Evolutionary conservation across 2,888 invertebrate genomes (phyloP).

Genomic region (Callinectes sapidus): DNA sequence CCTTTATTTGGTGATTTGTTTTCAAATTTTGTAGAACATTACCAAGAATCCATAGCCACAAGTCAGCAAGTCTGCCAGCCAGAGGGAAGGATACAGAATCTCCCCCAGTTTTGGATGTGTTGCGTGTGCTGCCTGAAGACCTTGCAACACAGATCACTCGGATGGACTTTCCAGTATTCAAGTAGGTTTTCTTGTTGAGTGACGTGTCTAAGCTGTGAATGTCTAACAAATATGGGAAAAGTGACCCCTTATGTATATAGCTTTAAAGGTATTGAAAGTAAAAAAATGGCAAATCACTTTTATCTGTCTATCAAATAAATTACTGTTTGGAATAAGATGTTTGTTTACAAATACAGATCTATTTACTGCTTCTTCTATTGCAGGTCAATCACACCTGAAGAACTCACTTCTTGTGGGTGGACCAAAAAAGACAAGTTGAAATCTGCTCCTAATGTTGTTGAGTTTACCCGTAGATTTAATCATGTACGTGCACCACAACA

Average conservation of each 20-base stretch:
- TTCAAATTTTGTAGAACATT: slow-evolving; percentile 52
- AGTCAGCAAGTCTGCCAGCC: slow-evolving; percentile 60
- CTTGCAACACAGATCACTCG: slow-evolving; percentile 91
- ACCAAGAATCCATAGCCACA: slow-evolving; percentile 64
- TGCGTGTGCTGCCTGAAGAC: slow-evolving; percentile 85
- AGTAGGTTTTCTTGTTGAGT: slow-evolving; percentile 74
- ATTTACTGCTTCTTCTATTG: not conserved
- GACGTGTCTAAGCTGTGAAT: not conserved
- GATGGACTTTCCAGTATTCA: slow-evolving; percentile 89
- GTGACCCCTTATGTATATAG: not conserved
- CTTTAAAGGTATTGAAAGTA: not conserved
- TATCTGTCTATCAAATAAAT: not conserved
- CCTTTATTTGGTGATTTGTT: not conserved
- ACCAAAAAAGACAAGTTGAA: slow-evolving; percentile 92
- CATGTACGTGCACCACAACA: slow-evolving; percentile 80
- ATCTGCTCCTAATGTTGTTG: slow-evolving; percentile 94
- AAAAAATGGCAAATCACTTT: not conserved
- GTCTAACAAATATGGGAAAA: not conserved
- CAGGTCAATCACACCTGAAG: slow-evolving; percentile 86
- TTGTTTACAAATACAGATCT: not conserved
- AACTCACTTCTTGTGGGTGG: slow-evolving; percentile 94
- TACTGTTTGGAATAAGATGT: not conserved
- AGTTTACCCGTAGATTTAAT: slow-evolving; percentile 94
- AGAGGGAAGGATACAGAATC: slow-evolving; percentile 51
- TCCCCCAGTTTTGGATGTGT: slow-evolving; percentile 79